Conservation (phyloP, 2,113 vertebrate species). For the Pterocles burchelli region DNA sequence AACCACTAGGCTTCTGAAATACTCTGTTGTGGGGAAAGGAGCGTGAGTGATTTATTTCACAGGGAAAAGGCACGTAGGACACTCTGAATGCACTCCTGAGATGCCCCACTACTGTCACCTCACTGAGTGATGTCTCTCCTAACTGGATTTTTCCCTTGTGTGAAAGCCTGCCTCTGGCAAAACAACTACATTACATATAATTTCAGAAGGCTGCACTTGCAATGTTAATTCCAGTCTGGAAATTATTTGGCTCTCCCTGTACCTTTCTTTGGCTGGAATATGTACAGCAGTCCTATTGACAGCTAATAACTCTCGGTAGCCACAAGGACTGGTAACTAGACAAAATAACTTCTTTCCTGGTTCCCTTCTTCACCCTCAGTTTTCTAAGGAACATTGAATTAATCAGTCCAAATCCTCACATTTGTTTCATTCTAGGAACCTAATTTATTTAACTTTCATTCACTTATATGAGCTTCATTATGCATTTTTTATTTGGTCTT, state of each 20-base stretch:
- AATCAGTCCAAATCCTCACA: neutral
- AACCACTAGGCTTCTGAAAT: neutral
- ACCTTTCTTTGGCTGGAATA: neutral
- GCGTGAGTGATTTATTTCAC: neutral
- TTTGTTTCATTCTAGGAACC: neutral
- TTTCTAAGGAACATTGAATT: neutral
- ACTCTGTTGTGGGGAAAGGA: neutral
- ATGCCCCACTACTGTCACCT: neutral
- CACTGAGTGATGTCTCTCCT: neutral
- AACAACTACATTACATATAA: neutral
- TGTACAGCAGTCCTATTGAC: neutral
- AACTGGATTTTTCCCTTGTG: neutral
- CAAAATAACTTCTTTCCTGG: neutral
- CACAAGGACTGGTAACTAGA: neutral
- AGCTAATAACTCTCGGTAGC: neutral
- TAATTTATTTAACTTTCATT: neutral
- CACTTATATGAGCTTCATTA: neutral
- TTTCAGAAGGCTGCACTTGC: neutral
- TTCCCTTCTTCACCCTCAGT: neutral
- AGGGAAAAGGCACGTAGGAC: neutral
- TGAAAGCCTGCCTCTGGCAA: neutral
- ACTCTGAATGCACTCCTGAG: neutral
- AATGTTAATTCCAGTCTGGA: neutral
- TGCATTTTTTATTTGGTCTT: neutral
- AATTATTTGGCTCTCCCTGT: neutral